These are phyloP conservation scores for Alcedo atthis DNA, from an alignment of 2,797 vertebrate species.

Conservation along the genomic window DNA sequence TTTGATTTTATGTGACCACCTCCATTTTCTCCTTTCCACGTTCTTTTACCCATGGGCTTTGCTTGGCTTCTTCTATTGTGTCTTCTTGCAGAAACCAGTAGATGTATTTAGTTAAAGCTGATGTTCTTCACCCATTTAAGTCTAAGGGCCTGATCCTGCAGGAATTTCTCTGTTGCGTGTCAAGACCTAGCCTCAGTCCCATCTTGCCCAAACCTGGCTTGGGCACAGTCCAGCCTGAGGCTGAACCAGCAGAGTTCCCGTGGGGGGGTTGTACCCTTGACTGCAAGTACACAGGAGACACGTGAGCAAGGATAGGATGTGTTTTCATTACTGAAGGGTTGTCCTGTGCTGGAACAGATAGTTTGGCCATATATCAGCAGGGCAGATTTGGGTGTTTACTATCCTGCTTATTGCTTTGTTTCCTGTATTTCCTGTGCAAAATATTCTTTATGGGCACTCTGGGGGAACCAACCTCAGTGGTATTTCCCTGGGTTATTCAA, in stretches of 20 bases:
- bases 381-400: not conserved
- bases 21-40: not conserved
- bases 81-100: not conserved
- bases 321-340: not conserved
- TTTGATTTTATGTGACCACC: not conserved
- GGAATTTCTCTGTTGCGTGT: not conserved
- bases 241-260: not conserved
- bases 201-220: not conserved
- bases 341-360: not conserved
- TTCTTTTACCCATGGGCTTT: not conserved
- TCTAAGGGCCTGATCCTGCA: not conserved
- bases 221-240: not conserved
- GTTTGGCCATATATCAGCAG: not conserved
- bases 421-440: conserved; percentile 7
- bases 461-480: not conserved
- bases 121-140: not conserved
- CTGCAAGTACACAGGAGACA: not conserved
- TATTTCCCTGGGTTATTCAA: not conserved
- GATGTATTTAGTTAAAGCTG: not conserved
- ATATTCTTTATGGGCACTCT: not conserved
- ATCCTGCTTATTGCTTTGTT: not conserved
- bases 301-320: fast-evolving
- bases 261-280: not conserved
- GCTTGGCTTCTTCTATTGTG: not conserved
- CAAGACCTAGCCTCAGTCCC: not conserved